A percentile compares a stretch with the other conserved stretches of the same genome.
phyloP scores from a whole-genome alignment of 2,113 vertebrate genomes.

The Vulpes lagopus region DNA sequence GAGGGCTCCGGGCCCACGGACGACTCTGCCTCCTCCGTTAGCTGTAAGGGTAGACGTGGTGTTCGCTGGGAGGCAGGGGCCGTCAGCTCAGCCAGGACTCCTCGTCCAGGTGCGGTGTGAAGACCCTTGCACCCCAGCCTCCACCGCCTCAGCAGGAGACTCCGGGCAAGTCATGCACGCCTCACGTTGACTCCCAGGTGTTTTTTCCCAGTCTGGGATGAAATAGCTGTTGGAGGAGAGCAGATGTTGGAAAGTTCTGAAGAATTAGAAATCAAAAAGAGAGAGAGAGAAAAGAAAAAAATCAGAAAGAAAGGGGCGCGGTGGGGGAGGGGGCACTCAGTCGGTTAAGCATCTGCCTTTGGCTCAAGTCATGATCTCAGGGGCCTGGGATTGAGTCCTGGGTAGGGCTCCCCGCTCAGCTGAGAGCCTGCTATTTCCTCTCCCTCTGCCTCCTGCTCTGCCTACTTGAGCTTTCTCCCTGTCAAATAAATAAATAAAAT shows the following conservation, averaged over 20 bases:
- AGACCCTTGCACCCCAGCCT: not conserved
- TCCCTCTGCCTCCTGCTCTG: no score
- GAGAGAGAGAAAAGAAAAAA: no score
- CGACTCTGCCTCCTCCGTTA: not conserved
- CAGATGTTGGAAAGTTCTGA: not conserved
- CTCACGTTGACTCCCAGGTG: not conserved
- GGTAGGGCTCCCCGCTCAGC: no score
- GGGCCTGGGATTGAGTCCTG: no score
- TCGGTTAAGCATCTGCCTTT: no score
- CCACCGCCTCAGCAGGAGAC: not conserved
- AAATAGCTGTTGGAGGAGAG: not conserved
- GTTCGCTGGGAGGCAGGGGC: not conserved
- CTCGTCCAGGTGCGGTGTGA: not conserved
- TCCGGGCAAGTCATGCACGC: not conserved
- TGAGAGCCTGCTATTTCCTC: no score
- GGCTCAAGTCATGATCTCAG: no score
- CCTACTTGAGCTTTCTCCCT: no score
- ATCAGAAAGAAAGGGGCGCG: no score
- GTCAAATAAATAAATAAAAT: no score
- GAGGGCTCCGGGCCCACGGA: not conserved
- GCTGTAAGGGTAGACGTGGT: not conserved
- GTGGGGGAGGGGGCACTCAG: no score
- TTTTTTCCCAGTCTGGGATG: not conserved
- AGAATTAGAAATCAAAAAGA: constrained; percentile 1
- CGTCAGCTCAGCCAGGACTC: not conserved